Evolutionary conservation across 1,140 invertebrate species (phyloP), one percentile per base, ranked within the genome.

Genomic region (Anastrepha obliqua): DNA sequence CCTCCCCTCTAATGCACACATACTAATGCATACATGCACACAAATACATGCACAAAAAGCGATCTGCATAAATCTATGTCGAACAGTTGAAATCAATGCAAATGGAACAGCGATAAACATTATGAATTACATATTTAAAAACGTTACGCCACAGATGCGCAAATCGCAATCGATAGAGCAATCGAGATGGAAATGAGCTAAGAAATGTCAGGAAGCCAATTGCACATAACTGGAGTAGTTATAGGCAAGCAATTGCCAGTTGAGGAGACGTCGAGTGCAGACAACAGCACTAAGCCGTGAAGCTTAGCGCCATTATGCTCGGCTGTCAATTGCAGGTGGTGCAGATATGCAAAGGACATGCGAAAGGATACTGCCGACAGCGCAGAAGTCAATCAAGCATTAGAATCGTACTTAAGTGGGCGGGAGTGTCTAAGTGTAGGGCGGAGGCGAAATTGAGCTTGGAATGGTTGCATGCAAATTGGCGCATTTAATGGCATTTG

Each of bases 61-160:
- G n/a, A 55, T 81, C 74, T 20, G 47, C 74, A 81, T 51, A 55
- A 81, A 81, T 81, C 74, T 55, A 81, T 81, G 74, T 81, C 74
- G 74, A 55, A 81, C 74, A 81, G 74, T 51, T 55, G 74, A n/a
- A 81, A 81, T 81, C 74, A 81, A 81, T 81, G 74, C 74, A 81
- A 81, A 81, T 81, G 74, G 44, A 55, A 81, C 47, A 55, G 47
- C 74, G 74, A 55, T 81, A 81, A 81, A 55, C 74, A 81, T 81
- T 81, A 81, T 81, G 74, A 81, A 81, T 81, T 81, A 51, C 74
- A 81, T 55, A 81, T 81, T 81, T 81, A 81, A 81, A 81, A 81
- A 81, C 47, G 74, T 81, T 55, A 58, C 17, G 74, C 74, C 74
- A 55, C 74, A 81, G 44, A 42, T 81, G 74, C 74, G 74, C 44